Conservation (phyloP, 2,797 vertebrate species). For the Chrysocyon brachyurus region DNA sequence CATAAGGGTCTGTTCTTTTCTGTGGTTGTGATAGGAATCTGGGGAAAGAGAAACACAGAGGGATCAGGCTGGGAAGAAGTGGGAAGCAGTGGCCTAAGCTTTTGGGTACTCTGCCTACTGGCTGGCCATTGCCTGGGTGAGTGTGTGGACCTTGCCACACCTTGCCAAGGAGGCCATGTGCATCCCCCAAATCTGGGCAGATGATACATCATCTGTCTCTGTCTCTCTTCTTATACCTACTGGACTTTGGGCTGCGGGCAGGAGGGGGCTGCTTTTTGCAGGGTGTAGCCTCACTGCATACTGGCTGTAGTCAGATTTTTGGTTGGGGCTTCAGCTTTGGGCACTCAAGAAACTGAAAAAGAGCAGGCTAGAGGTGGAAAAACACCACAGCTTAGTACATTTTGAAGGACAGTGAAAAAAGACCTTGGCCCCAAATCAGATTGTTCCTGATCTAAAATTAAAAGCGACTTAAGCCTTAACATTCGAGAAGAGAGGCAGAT, state of each 20-base stretch:
- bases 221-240: background rate
- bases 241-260: background rate
- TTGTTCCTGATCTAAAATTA: conserved; percentile 80
- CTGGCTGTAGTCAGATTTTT: conserved; percentile 18
- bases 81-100: background rate
- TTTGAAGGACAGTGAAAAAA: conserved; percentile 79
- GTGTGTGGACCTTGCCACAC: background rate
- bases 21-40: background rate
- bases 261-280: background rate
- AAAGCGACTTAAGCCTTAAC: conserved; percentile 76
- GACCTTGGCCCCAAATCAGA: conserved; percentile 81
- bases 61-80: background rate
- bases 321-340: conserved; percentile 50
- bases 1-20: background rate
- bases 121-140: background rate
- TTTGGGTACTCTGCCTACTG: background rate
- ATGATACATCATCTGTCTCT: background rate
- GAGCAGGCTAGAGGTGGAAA: conserved; percentile 66
- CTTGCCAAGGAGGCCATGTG: background rate
- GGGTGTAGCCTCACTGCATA: background rate
- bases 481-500: conserved; percentile 54
- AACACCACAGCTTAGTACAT: conserved; percentile 61
- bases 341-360: conserved; percentile 69
- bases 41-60: background rate
- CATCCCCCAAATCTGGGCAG: background rate